These are phyloP conservation scores for Cryptophagus acutangulus DNA, from an alignment of 2,888 invertebrate species.

Conservation along the genomic window DNA sequence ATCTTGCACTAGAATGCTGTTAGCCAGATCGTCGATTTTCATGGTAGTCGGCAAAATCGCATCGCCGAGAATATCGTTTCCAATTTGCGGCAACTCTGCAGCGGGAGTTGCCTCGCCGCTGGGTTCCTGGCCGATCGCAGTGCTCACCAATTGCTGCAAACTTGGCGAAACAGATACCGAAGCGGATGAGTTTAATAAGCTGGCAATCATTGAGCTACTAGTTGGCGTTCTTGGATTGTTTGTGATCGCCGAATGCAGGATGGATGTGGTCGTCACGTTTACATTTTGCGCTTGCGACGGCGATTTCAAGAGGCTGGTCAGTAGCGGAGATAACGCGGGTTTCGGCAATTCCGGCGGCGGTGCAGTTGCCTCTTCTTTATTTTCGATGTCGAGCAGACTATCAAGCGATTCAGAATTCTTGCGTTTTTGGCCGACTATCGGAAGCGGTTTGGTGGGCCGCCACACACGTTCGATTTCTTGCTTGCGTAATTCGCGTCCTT, in stretches of 20 bases:
- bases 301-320: constrained; percentile 78
- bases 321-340: constrained; percentile 64
- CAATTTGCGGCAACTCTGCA: constrained; percentile 24
- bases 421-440: constrained; percentile 39
- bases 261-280: constrained; percentile 45
- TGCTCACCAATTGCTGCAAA: constrained; percentile 51
- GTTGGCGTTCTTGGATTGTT: constrained; percentile 39
- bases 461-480: constrained; percentile 58
- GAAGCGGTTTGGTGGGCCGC: constrained; percentile 48
- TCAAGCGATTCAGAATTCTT: constrained; percentile 44
- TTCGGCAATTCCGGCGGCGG: constrained; percentile 37
- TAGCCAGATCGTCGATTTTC: constrained; percentile 49
- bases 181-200: constrained; percentile 48
- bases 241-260: constrained; percentile 45
- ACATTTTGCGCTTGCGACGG: constrained; percentile 52
- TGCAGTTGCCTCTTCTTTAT: constrained; percentile 27
- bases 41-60: constrained; percentile 37
- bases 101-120: constrained; percentile 4
- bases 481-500: constrained; percentile 62
- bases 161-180: constrained; percentile 44
- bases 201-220: constrained; percentile 52
- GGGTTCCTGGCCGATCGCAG: constrained; percentile 45
- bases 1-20: constrained; percentile 47
- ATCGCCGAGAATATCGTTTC: constrained; percentile 37
- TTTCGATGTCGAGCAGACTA: constrained; percentile 35